A percentile compares a stretch with the other conserved stretches of the same genome.
Evolutionary conservation across 2,888 invertebrate species (phyloP).

Genomic region (Drosophila parthenogenetica): DNA sequence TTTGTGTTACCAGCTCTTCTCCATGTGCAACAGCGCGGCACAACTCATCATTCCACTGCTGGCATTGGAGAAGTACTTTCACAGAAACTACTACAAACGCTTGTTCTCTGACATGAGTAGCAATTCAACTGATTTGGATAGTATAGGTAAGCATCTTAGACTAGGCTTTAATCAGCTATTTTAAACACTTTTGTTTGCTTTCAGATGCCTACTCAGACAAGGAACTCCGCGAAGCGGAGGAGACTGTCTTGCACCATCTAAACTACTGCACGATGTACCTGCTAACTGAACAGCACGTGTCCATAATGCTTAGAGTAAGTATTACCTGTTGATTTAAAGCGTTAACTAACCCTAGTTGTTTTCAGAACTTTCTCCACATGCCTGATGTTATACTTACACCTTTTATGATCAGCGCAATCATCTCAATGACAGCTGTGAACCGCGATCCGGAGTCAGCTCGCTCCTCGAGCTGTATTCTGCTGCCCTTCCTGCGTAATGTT

Average conservation of each 20-base stretch:
- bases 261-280: conserved; percentile 84
- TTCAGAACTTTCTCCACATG: conserved; percentile 86
- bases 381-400: conserved; percentile 88
- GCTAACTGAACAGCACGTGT: conserved; percentile 82
- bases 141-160: conserved; percentile 75
- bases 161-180: background rate
- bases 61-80: conserved; percentile 86
- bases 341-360: conserved; percentile 56
- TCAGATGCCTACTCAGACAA: conserved; percentile 85
- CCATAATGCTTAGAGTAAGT: conserved; percentile 76
- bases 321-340: background rate
- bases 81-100: conserved; percentile 84
- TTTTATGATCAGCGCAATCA: conserved; percentile 87
- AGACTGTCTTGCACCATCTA: conserved; percentile 88
- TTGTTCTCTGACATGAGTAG: conserved; percentile 82
- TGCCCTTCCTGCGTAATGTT: conserved; percentile 82
- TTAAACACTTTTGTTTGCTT: background rate
- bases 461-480: conserved; percentile 76
- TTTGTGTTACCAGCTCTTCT: conserved; percentile 87
- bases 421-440: conserved; percentile 84
- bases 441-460: conserved; percentile 83
- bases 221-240: conserved; percentile 87
- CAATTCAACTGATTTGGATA: conserved; percentile 83
- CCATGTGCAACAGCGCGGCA: conserved; percentile 85
- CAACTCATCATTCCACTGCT: conserved; percentile 85